Conservation (phyloP, 2,797 vertebrate genomes). For the Poeciliopsis gracilis region DNA sequence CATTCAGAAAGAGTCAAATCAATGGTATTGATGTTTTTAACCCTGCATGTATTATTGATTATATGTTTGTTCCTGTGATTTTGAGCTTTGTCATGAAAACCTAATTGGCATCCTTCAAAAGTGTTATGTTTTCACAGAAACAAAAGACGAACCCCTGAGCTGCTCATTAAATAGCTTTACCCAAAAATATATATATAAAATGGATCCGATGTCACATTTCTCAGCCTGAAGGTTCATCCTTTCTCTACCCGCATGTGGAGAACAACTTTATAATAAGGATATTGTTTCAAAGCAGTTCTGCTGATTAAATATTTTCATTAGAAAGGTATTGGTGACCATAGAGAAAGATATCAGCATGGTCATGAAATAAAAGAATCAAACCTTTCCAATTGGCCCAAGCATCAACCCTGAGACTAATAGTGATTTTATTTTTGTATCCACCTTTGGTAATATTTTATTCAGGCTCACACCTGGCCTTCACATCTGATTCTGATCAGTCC, state of each 20-base stretch:
- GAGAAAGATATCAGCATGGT: not conserved
- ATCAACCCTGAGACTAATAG: not conserved
- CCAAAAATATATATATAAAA: not conserved
- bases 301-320: not conserved
- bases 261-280: not conserved
- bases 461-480: not conserved
- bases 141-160: not conserved
- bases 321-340: not conserved
- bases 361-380: not conserved
- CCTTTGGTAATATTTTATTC: not conserved
- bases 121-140: not conserved
- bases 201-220: not conserved
- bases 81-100: not conserved
- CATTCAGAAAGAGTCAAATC: not conserved
- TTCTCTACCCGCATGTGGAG: not conserved
- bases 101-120: not conserved
- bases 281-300: not conserved
- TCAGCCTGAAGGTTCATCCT: not conserved
- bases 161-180: not conserved
- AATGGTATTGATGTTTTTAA: not conserved
- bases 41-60: not conserved
- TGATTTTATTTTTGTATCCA: not conserved
- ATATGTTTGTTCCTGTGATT: not conserved
- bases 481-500: constrained; percentile 15
- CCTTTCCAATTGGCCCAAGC: not conserved